phyloP scores from a whole-genome alignment of 2,797 vertebrate genomes.

The Pampus argenteus region DNA sequence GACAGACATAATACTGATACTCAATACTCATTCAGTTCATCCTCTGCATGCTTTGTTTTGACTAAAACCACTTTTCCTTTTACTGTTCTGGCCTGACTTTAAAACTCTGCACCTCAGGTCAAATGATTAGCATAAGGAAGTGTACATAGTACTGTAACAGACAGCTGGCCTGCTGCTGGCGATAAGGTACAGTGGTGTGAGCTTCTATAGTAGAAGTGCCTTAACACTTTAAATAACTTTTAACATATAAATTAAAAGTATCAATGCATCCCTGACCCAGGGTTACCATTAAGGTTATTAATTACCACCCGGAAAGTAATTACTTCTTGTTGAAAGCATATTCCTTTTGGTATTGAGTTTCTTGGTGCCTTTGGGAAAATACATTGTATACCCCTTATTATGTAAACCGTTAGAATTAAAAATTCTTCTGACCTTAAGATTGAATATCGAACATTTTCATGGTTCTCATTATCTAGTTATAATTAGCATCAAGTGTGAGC shows the following conservation, averaged over 20 bases:
- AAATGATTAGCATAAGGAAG: constrained; percentile 69
- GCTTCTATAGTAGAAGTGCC: constrained; percentile 28
- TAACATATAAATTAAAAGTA: constrained; percentile 62
- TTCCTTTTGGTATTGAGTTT: constrained; percentile 49
- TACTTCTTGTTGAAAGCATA: constrained; percentile 59
- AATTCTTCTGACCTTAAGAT: constrained; percentile 63
- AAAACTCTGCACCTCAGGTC: constrained; percentile 72
- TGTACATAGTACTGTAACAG: constrained; percentile 55
- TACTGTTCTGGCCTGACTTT: constrained; percentile 68
- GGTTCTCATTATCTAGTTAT: constrained; percentile 67
- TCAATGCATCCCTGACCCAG: constrained; percentile 71
- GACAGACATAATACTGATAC: constrained; percentile 77
- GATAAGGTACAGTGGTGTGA: constrained; percentile 34
- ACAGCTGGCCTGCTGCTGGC: constrained; percentile 52
- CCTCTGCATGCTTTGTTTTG: constrained; percentile 73
- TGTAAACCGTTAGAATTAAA: constrained; percentile 62
- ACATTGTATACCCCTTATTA: constrained; percentile 43
- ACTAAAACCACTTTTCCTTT: constrained; percentile 70
- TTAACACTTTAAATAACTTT: constrained; percentile 63
- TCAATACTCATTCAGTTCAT: constrained; percentile 76
- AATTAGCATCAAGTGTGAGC: constrained; percentile 59
- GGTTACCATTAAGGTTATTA: constrained; percentile 74
- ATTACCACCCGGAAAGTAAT: constrained; percentile 72
- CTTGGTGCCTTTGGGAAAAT: constrained; percentile 48
- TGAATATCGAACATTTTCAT: constrained; percentile 64